Percentiles rank a stretch among this genome's conserved stretches.
Evolutionary conservation across 2,113 vertebrate genomes (phyloP).

Genomic region (Pionites leucogaster): DNA sequence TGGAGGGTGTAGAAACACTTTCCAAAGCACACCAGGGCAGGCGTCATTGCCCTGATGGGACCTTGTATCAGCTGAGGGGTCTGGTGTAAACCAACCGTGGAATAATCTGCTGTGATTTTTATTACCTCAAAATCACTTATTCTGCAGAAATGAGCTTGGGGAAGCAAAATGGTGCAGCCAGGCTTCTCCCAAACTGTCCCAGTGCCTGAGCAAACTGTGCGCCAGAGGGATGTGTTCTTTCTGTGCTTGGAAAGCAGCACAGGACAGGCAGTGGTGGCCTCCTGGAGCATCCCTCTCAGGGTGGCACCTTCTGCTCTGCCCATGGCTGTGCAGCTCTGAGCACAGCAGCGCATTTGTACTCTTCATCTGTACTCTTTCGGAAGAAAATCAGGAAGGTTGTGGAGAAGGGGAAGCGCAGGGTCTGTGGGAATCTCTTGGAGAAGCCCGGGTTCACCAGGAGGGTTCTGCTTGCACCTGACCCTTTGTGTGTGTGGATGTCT

Average conservation of each 20-base stretch:
- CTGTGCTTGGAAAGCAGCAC: neutral
- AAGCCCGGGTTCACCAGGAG: neutral
- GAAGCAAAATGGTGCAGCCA: neutral
- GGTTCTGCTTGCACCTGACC: neutral
- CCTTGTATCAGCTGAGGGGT: neutral
- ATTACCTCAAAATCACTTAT: neutral
- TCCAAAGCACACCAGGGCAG: neutral
- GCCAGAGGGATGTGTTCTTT: neutral
- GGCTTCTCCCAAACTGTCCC: neutral
- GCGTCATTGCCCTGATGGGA: neutral
- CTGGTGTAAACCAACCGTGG: neutral
- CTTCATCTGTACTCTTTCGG: neutral
- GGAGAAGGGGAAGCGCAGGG: neutral
- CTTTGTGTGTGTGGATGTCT: neutral
- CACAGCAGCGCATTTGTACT: neutral
- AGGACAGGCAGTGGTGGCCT: neutral
- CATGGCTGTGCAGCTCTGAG: fast-evolving
- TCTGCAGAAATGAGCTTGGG: neutral
- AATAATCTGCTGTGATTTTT: neutral
- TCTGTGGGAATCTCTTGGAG: neutral
- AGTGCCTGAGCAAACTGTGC: neutral
- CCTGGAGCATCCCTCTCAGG: neutral
- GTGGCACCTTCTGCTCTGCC: neutral
- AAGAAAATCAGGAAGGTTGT: neutral
- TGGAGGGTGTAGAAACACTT: neutral